Percentiles rank a stretch among this genome's conserved stretches.
These are phyloP conservation scores for Pristionchus fissidentatus DNA, from an alignment of 2,888 invertebrate genomes.

Conservation along the genomic window DNA sequence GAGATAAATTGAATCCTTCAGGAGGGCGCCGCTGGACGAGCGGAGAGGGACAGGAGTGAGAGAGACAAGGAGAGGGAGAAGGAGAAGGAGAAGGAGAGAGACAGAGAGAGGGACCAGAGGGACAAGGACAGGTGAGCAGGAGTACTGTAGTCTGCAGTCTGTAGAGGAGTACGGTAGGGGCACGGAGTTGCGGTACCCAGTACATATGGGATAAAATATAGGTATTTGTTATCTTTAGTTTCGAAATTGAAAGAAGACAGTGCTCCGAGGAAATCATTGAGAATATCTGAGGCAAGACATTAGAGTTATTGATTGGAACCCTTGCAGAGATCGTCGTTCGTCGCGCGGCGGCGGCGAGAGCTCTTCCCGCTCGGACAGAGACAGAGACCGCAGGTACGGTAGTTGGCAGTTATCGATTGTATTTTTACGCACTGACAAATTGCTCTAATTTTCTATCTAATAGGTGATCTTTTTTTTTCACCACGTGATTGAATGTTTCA, in stretches of 20 bases:
- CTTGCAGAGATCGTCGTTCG: constrained; percentile 18
- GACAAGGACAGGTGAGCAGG: constrained; percentile 29
- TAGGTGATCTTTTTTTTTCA: too few species aligned
- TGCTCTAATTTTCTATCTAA: too few species aligned
- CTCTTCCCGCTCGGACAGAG: constrained; percentile 15
- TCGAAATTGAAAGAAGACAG: too few species aligned
- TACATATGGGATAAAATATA: too few species aligned
- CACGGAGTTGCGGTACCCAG: too few species aligned
- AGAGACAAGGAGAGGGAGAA: constrained; percentile 31
- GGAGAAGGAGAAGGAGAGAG: not conserved
- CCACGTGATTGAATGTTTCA: too few species aligned
- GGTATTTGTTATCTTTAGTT: too few species aligned
- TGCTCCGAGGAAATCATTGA: too few species aligned
- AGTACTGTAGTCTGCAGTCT: not conserved
- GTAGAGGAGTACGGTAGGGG: too few species aligned
- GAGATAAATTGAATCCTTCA: not conserved
- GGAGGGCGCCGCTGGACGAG: constrained; percentile 8
- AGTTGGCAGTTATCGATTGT: not conserved
- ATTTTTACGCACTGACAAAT: too few species aligned
- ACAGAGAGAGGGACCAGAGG: constrained; percentile 4
- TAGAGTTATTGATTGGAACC: too few species aligned
- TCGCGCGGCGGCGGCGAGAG: constrained; percentile 4
- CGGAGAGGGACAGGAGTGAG: constrained; percentile 27
- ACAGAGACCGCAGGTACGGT: constrained; percentile 10
- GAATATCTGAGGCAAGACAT: too few species aligned